These are phyloP conservation scores for Barypeithes pellucidus DNA, from an alignment of 2,888 invertebrate species.

Conservation along the genomic window DNA sequence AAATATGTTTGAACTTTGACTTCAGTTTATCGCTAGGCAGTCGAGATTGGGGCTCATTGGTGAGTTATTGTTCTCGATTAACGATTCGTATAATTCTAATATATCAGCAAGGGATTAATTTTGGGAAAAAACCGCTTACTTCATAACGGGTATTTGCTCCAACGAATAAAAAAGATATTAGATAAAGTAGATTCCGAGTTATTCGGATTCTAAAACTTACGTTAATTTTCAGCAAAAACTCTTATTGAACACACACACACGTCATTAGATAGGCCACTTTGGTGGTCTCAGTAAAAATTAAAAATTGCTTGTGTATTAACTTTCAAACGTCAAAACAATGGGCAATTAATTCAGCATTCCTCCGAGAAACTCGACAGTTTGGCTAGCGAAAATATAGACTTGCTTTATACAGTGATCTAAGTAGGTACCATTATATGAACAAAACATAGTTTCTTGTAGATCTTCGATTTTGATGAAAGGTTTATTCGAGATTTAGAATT, in stretches of 20 bases:
- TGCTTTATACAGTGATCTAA: not conserved
- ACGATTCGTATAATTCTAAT: no score
- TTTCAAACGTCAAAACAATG: not conserved
- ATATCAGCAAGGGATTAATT: no score
- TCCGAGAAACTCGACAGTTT: not conserved
- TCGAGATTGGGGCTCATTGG: slow-evolving; percentile 7
- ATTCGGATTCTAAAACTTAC: not conserved
- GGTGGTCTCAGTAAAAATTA: slow-evolving; percentile 22
- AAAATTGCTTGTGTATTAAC: slow-evolving; percentile 13
- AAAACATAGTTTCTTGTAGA: no score
- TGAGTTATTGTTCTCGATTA: no score
- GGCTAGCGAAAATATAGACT: not conserved
- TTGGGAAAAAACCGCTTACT: no score
- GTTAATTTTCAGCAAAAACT: not conserved
- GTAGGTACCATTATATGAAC: no score
- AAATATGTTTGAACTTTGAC: slow-evolving; percentile 17
- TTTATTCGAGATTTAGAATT: no score
- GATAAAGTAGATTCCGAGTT: no score
- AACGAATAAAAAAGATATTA: no score
- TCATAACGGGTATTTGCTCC: no score
- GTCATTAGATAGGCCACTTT: slow-evolving; percentile 6
- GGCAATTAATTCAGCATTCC: not conserved
- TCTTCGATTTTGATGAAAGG: no score
- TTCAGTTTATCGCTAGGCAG: not conserved
- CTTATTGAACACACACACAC: not conserved